Base-by-base conservation (phyloP, 53 echinoderm and acorn worm genomes). In the Henricia sp. region DNA sequence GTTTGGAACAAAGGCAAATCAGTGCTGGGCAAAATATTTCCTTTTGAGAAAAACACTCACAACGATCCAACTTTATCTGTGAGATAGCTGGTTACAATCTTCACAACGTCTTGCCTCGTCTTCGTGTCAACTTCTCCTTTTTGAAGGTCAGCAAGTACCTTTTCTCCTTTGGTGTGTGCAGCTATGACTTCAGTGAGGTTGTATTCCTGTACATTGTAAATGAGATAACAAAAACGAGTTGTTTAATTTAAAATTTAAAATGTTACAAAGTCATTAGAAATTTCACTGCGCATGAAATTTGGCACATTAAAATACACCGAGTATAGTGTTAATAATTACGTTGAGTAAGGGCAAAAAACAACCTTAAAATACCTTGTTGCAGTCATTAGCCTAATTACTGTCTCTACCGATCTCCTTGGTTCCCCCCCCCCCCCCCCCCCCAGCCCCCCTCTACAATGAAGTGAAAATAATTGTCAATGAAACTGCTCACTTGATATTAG, bases 31-130 rank as follows among this genome's bases (percentile, higher is more conserved):
- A n/a, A n/a, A n/a, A n/a, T n/a, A n/a, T 46, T 14, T 46, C 14
- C 8, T 46, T 46, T 46, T 46, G 48, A 9, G 36, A 65, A 29
- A 34, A 34, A 27, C 36, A 65, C 66, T 65, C 36, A 65, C 66
- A 65, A 37, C 36, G 66, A 65, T 27, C 66, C 66, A 37, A 65
- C 35, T 37, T 65, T 20, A n/a, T 65, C 36, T 34, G 66, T 65
- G 32, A 65, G 37, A 32, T 65, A 30, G 34, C 66, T 65, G 13
- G 66, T 65, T 13, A 65, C 66, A 24, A 65, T 65, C 66, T 65
- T 33, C n/a, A 65, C 37, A 20, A 65, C 12, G 16, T 65, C 66
- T 37, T 65, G 32, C 36, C 66, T 65, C 36, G 66, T 65, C n/a
- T 33, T 34, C 11, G 66, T 65, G 0, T 20, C n/a, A 19, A 65